Base-by-base conservation (phyloP, 2,113 vertebrate species). In the Triplophysa siluroides region DNA sequence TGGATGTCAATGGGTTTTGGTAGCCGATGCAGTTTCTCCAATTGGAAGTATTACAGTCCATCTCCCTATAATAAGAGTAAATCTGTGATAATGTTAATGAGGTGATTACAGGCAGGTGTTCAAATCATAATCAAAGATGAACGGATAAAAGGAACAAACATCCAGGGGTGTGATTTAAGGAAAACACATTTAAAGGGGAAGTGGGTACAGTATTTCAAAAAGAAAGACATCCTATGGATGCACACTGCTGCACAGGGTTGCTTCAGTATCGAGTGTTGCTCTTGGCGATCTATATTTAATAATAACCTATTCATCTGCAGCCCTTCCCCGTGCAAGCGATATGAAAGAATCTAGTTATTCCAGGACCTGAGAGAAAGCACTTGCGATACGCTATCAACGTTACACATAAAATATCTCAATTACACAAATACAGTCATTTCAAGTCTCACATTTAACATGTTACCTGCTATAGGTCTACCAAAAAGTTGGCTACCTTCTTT, bases 301-400 rank as follows among this genome's bases (percentile, higher is more conserved):
- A 90, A 85, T 90, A 90, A 90, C 87, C 68, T 83, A 60, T 83
- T 73, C 54, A 61, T 71, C 71, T 86, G 63, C 76, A 84, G 76
- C 68, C 64, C 79, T 79, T 77, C 61, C 21, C 73, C 38, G 56
- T 69, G 79, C 76, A 66, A 64, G 81, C 80, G 76, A 78, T 84
- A 68, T 67, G 73, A 26, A 83, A 75, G 75, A 80, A 84, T 78
- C 83, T 16, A 73, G 61, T 85, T 89, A 88, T 90, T 90, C 84
- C 70, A 83, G 65, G 78, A 60, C 24, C 71, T 64, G 58, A 21
- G 38, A 87, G 82, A 70, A 3, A 19, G 24, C 50, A 68, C 65
- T 65, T 76, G 56, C 1, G 19, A 26, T 50, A 33, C 38, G 24
- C 4, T 18, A 74, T 75, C 56, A 64, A 75, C 54, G n/a, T 18